Conservation (phyloP, 2,113 vertebrate species). For the Clupea harengus region DNA sequence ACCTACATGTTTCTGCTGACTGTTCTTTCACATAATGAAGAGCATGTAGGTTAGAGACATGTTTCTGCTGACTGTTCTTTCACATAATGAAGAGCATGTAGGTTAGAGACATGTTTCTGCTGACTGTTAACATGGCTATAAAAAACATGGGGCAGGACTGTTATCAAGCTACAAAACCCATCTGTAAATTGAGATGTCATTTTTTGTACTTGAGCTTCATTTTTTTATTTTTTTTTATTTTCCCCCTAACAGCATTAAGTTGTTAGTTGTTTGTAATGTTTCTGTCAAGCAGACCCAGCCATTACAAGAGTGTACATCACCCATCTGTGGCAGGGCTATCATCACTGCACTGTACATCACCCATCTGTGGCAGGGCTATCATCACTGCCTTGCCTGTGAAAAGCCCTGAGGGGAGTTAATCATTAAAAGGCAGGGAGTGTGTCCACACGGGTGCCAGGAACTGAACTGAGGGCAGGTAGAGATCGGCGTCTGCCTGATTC, state of each 20-base stretch:
- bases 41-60: background rate
- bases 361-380: conserved; percentile 27
- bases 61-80: background rate
- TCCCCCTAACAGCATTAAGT: background rate
- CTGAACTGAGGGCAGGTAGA: conserved; percentile 5
- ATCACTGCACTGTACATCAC: conserved; percentile 33
- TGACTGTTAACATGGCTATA: background rate
- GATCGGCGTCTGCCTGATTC: conserved; percentile 34
- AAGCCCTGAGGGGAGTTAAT: conserved; percentile 36
- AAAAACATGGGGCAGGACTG: background rate
- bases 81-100: background rate
- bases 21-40: background rate
- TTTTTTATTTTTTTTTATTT: background rate
- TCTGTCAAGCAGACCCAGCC: conserved; percentile 36
- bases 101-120: no score
- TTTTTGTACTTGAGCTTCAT: background rate
- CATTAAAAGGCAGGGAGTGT: conserved; percentile 36
- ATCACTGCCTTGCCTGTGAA: conserved; percentile 24
- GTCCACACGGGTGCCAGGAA: conserved; percentile 32
- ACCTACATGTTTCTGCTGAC: background rate
- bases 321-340: conserved; percentile 26
- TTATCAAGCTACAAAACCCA: background rate
- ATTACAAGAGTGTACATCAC: conserved; percentile 39
- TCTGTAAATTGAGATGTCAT: background rate
- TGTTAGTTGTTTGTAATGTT: conserved; percentile 31